Percentiles rank a stretch among this genome's conserved stretches.
These are phyloP conservation scores for Tapera naevia DNA, from an alignment of 2,797 vertebrate genomes.

Conservation along the genomic window DNA sequence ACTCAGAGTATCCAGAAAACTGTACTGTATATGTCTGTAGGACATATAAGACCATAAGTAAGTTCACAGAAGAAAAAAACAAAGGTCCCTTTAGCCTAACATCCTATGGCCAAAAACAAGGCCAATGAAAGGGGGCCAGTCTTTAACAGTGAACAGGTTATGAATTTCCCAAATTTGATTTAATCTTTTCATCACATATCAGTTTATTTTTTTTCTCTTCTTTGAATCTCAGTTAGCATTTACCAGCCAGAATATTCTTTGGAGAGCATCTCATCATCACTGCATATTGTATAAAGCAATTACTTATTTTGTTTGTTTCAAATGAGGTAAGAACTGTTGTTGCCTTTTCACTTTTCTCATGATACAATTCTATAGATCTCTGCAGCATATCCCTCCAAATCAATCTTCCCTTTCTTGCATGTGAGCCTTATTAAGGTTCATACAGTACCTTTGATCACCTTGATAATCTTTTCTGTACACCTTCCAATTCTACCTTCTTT, in stretches of 20 bases:
- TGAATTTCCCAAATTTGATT: neutral
- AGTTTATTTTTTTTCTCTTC: neutral
- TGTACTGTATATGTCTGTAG: neutral
- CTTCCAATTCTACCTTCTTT: neutral
- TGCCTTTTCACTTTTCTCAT: neutral
- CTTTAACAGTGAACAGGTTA: neutral
- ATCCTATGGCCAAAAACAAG: neutral
- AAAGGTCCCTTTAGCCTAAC: neutral
- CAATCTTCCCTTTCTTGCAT: neutral
- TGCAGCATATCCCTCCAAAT: neutral
- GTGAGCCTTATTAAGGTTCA: neutral
- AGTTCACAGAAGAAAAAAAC: neutral
- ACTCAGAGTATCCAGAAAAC: neutral
- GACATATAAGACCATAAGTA: neutral
- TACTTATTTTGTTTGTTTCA: neutral
- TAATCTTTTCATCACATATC: neutral
- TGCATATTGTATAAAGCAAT: neutral
- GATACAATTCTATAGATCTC: neutral
- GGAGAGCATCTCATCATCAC: neutral
- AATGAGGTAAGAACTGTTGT: neutral
- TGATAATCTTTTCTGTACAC: neutral
- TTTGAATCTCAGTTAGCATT: neutral
- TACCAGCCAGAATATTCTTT: neutral
- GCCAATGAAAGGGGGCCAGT: neutral
- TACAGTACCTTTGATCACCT: neutral